Percentiles rank a stretch among this genome's conserved stretches.
phyloP scores from a whole-genome alignment of 2,797 vertebrate genomes.

The Paramormyrops hopkinsi region DNA sequence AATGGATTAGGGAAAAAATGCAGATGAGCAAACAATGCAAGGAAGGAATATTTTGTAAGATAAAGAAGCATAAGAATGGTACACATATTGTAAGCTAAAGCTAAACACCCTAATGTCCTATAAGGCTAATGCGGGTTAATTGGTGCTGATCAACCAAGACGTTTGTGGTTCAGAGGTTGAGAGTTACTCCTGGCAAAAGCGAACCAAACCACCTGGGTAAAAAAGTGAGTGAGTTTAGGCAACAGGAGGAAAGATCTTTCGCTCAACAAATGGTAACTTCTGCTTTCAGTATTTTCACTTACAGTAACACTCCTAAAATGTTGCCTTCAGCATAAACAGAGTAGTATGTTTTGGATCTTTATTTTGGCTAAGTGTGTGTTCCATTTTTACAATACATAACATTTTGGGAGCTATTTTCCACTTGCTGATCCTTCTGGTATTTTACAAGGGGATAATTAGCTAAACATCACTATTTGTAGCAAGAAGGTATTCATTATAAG shows the following conservation, averaged over 20 bases:
- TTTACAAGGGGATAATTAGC: slow-evolving; percentile 25
- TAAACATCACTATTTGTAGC: slow-evolving; percentile 17
- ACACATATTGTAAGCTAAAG: not conserved
- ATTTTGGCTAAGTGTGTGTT: not conserved
- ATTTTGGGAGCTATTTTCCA: slow-evolving; percentile 24
- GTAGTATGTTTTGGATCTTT: not conserved
- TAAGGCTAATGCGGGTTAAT: not conserved
- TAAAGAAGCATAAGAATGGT: not conserved
- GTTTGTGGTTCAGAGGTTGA: not conserved
- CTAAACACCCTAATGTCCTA: not conserved
- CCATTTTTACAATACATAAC: slow-evolving; percentile 14
- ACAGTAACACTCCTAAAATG: not conserved
- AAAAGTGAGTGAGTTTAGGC: not conserved
- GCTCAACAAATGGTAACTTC: not conserved
- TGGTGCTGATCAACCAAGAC: not conserved
- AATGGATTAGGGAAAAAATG: not conserved
- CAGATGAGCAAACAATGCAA: not conserved
- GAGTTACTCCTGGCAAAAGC: not conserved
- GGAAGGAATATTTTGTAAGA: not conserved
- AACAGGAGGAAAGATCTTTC: not conserved
- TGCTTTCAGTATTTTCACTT: not conserved
- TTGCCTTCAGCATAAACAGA: not conserved
- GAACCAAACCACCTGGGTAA: not conserved
- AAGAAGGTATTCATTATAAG: slow-evolving; percentile 12
- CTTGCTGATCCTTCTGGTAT: slow-evolving; percentile 23